A percentile compares a stretch with the other conserved stretches of the same genome.
Conservation (phyloP, 2,797 vertebrate species). For the Enteromius paludinosus region DNA sequence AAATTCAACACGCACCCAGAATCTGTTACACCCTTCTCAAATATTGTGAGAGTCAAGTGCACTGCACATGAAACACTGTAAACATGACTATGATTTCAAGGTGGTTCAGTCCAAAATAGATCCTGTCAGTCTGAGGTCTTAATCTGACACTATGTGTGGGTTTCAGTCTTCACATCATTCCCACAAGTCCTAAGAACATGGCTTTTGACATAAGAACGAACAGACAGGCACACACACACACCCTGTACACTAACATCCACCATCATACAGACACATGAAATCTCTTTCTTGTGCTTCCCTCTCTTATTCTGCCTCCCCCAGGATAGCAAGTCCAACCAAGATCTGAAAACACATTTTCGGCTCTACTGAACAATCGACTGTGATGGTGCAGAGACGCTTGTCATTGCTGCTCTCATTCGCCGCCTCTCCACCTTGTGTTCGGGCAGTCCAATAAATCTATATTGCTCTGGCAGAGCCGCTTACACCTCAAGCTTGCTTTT, state of each 20-base stretch:
- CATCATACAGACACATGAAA: slow-evolving; percentile 33
- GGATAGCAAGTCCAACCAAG: slow-evolving; percentile 77
- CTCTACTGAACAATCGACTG: slow-evolving; percentile 81
- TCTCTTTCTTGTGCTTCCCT: slow-evolving; percentile 23
- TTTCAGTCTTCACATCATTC: slow-evolving; percentile 39
- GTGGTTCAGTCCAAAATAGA: neutral
- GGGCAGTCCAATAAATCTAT: slow-evolving; percentile 70
- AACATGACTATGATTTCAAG: slow-evolving; percentile 4
- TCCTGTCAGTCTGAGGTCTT: slow-evolving; percentile 36
- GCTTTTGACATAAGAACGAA: slow-evolving; percentile 36
- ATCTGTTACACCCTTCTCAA: neutral
- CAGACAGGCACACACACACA: slow-evolving; percentile 16
- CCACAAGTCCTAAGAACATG: slow-evolving; percentile 4
- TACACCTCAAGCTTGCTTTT: slow-evolving; percentile 68
- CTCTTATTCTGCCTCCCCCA: slow-evolving; percentile 23
- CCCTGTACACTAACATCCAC: neutral
- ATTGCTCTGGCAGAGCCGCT: slow-evolving; percentile 63
- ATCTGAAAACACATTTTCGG: slow-evolving; percentile 83
- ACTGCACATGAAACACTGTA: neutral
- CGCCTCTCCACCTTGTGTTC: slow-evolving; percentile 65
- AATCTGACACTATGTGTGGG: slow-evolving; percentile 31
- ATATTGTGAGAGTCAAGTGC: neutral
- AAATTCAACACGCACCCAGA: neutral
- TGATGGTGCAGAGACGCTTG: slow-evolving; percentile 73
- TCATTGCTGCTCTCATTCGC: slow-evolving; percentile 70